Percentiles rank a stretch among this genome's conserved stretches.
These are phyloP conservation scores for Sphaerophoria rueppellii DNA, from an alignment of 2,888 invertebrate species.

Conservation along the genomic window DNA sequence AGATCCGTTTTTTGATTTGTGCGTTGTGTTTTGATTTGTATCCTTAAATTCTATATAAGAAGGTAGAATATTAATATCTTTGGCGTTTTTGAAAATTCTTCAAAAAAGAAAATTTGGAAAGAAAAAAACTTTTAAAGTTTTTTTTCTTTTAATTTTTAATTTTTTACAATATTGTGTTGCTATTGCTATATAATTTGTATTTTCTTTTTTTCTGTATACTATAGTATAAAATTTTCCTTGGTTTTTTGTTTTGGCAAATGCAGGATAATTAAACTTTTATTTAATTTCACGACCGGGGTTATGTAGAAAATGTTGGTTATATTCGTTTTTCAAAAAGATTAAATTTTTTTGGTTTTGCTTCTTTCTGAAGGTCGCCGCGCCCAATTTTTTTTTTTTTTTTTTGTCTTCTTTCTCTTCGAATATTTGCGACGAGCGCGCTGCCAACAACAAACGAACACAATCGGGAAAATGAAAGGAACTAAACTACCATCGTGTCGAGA, in stretches of 20 bases:
- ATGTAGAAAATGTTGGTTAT: constrained; percentile 19
- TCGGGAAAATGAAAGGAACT: constrained; percentile 81
- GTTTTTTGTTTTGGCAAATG: constrained; percentile 62
- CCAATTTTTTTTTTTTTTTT: constrained; percentile 77
- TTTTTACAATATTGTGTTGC: constrained; percentile 50
- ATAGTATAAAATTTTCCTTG: constrained; percentile 56
- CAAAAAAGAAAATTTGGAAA: constrained; percentile 43
- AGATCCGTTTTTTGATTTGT: constrained; percentile 72
- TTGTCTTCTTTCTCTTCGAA: constrained; percentile 60
- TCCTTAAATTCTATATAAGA: constrained; percentile 62
- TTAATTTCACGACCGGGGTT: constrained; percentile 53
- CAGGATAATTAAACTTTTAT: constrained; percentile 33
- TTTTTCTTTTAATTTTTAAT: background rate
- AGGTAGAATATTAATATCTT: constrained; percentile 63
- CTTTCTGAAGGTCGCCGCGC: constrained; percentile 80
- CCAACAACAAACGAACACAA: constrained; percentile 79
- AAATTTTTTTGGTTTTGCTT: constrained; percentile 41
- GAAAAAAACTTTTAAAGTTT: constrained; percentile 41
- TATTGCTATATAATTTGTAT: constrained; percentile 64
- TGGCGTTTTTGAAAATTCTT: constrained; percentile 47
- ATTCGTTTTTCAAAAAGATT: constrained; percentile 41
- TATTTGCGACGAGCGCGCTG: constrained; percentile 77
- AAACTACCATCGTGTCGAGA: constrained; percentile 75
- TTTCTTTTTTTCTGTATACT: constrained; percentile 60
- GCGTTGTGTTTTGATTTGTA: constrained; percentile 73